Conservation (phyloP, 2,797 vertebrate species). For the Gorsachius magnificus region DNA sequence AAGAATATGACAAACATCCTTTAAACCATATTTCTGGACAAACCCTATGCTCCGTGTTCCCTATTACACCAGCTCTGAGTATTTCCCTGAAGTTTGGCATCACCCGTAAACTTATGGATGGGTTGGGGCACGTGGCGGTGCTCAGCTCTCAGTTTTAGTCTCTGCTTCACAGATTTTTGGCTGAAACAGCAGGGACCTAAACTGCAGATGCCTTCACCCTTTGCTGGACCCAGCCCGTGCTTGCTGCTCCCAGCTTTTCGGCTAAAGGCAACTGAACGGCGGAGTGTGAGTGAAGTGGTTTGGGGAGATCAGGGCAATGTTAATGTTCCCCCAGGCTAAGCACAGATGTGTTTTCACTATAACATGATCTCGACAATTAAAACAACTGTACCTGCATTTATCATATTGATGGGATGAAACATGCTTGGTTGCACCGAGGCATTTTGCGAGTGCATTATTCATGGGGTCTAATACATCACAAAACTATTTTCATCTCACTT, state of each 20-base stretch:
- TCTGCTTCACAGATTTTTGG: neutral
- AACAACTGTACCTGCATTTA: conserved; percentile 64
- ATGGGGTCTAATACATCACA: conserved; percentile 41
- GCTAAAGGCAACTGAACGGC: neutral
- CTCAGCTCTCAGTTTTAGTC: neutral
- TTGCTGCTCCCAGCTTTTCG: neutral
- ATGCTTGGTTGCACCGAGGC: conserved; percentile 12
- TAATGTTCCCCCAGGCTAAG: conserved; percentile 51
- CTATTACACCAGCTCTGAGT: neutral
- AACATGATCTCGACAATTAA: conserved; percentile 57
- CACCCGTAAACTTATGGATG: neutral
- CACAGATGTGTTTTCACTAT: conserved; percentile 50
- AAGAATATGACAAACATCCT: rapidly evolving
- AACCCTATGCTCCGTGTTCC: rapidly evolving
- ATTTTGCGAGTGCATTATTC: conserved; percentile 61
- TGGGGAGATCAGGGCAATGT: neutral
- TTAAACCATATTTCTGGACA: neutral
- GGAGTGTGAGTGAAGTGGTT: neutral
- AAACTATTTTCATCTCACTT: conserved; percentile 26
- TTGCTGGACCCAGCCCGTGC: neutral
- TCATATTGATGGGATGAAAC: conserved; percentile 68
- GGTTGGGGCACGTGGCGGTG: rapidly evolving
- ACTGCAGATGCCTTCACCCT: neutral
- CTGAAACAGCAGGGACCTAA: neutral
- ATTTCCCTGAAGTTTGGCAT: neutral